Evolutionary conservation across 2,113 vertebrate genomes (phyloP), one percentile per base, ranked within the genome.

Genomic region (Physeter macrocephalus): DNA sequence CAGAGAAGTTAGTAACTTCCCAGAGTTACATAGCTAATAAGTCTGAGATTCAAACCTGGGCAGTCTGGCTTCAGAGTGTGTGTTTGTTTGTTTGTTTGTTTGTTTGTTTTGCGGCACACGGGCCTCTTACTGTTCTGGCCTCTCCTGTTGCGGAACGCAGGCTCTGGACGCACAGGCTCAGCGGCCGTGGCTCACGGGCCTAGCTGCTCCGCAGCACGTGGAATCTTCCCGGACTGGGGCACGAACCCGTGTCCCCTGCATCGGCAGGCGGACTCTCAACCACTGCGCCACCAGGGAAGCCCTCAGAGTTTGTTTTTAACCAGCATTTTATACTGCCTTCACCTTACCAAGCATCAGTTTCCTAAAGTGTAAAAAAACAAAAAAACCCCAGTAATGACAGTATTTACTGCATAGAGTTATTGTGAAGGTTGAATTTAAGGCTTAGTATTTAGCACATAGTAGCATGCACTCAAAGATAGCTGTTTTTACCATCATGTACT

Each of bases 291-390:
- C 46, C 46, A 49, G 46, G 46, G 46, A 49, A 49, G 46, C 46
- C 46, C 46, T 82, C 36, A 77, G 41, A 72, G 64, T 23, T 54
- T 27, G 36, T 86, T 75, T 96, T 86, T 67, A 78, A 84, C 59
- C 21, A 46, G 3, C 9, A 11, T 46, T 52, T 80, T 72, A 52
- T 18, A 27, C 18, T 81, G 36, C 8, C 27, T 80, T 95, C 64
- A 46, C 8, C 36, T 88, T 54, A 39, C 29, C 25, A 67, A 86
- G 17, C 46, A 59, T 57, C 10, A 43, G 29, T 90, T 93, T 94
- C 61, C n/a, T 82, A n/a, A 96, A 43, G 21, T 67, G 21, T 77
- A 34, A 18, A 67, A 66, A 66, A 11, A n/a, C n/a, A n/a, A n/a
- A n/a, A n/a, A n/a, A n/a, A n/a, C n/a, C n/a, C n/a, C n/a, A 69